Evolutionary conservation across 2,888 invertebrate genomes (phyloP).

Genomic region (Spodoptera littoralis): DNA sequence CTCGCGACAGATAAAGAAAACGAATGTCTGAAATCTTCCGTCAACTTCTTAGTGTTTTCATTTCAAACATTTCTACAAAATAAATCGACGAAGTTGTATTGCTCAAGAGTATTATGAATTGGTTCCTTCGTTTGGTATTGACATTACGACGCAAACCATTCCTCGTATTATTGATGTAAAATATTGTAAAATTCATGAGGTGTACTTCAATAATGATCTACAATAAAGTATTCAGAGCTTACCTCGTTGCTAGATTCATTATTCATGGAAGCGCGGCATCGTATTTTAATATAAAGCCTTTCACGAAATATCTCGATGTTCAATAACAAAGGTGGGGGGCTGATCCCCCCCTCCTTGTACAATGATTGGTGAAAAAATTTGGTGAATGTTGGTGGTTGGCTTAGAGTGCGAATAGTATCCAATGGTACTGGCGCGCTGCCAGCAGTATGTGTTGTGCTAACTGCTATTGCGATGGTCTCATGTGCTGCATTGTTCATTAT

Average conservation of each 20-base stretch:
- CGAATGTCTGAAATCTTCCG: too few relatives aligned
- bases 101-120: too few relatives aligned
- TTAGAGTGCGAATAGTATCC: neutral
- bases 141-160: slow-evolving; percentile 8
- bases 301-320: slow-evolving; percentile 9
- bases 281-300: slow-evolving; percentile 21
- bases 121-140: neutral
- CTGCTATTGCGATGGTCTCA: slow-evolving; percentile 8
- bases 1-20: too few relatives aligned
- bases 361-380: slow-evolving; percentile 11
- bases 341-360: slow-evolving; percentile 6
- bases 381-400: slow-evolving; percentile 14
- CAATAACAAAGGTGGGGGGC: slow-evolving; percentile 2
- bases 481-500: neutral
- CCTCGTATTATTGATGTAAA: neutral
- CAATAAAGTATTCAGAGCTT: slow-evolving; percentile 18
- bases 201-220: slow-evolving; percentile 8
- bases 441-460: slow-evolving; percentile 9
- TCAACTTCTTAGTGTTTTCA: too few relatives aligned
- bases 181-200: slow-evolving; percentile 15
- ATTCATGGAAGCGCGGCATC: slow-evolving; percentile 25
- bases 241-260: slow-evolving; percentile 11
- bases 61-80: too few relatives aligned
- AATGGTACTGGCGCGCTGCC: slow-evolving; percentile 16
- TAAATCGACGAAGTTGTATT: too few relatives aligned